Evolutionary conservation across 2,113 vertebrate genomes (phyloP).

Genomic region (Indicator maculatus): DNA sequence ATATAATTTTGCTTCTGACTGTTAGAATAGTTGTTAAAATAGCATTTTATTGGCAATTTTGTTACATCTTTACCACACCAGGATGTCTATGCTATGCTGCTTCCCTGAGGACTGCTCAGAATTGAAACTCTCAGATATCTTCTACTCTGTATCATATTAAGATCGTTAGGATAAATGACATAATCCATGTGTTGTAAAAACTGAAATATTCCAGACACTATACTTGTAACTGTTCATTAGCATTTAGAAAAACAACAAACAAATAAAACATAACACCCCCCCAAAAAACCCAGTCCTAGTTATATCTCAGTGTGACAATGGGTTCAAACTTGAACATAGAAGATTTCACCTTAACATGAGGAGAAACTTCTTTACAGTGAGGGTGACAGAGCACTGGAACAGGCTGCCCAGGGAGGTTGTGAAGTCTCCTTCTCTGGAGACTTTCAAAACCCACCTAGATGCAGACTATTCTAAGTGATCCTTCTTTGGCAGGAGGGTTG

Average conservation of each 20-base stretch:
- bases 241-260: neutral
- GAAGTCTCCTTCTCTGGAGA: too few species aligned
- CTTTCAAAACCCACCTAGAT: too few species aligned
- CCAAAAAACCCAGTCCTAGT: too few species aligned
- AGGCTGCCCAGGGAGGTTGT: too few species aligned
- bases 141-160: neutral
- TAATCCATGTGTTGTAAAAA: neutral
- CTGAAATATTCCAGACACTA: neutral
- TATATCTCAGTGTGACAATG: too few species aligned
- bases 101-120: neutral
- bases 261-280: too few species aligned
- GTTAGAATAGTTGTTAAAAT: neutral
- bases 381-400: too few species aligned
- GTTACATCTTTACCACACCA: neutral
- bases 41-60: neutral
- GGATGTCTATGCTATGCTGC: neutral
- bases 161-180: neutral
- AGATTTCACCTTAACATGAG: too few species aligned
- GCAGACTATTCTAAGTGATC: too few species aligned
- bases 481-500: too few species aligned
- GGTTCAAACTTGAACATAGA: too few species aligned
- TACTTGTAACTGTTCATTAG: neutral
- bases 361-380: too few species aligned
- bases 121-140: neutral
- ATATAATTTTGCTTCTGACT: neutral